Evolutionary conservation across 2,888 invertebrate species (phyloP).

Genomic region (Acholoe squamosa): DNA sequence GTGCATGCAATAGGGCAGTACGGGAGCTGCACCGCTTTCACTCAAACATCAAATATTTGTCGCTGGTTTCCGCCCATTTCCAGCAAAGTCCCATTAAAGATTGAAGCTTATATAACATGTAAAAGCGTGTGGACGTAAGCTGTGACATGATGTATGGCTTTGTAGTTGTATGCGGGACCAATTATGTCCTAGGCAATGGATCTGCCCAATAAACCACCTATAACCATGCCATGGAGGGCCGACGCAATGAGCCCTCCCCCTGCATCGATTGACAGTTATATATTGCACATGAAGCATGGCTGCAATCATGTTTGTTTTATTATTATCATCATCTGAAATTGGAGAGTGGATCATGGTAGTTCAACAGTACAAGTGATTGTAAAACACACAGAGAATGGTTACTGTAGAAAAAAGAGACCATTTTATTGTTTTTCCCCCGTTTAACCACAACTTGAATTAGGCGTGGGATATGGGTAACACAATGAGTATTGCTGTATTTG

Average conservation of each 20-base stretch:
- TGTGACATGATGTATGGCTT: slow-evolving; percentile 31
- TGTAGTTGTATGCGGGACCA: background rate
- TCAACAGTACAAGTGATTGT: background rate
- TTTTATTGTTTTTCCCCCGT: no score
- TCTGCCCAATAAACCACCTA: background rate
- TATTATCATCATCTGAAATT: background rate
- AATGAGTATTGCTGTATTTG: no score
- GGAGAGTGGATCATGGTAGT: background rate
- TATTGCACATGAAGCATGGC: background rate
- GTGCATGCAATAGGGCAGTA: background rate
- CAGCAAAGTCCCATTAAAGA: background rate
- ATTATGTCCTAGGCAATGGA: background rate
- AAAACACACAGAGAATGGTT: background rate
- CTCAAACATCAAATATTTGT: slow-evolving; percentile 41
- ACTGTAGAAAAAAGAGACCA: background rate
- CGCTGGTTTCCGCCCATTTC: slow-evolving; percentile 25
- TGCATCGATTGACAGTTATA: slow-evolving; percentile 12
- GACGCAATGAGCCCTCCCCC: background rate
- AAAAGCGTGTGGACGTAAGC: background rate
- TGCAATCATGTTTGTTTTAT: background rate
- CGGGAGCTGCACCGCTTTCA: background rate
- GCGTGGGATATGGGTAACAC: no score
- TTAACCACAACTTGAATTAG: no score
- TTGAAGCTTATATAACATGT: slow-evolving; percentile 34
- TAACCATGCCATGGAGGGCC: background rate